Percentiles rank a stretch among this genome's conserved stretches.
These are phyloP conservation scores for Halictus quadricinctus DNA, from an alignment of 2,888 invertebrate species.

Conservation along the genomic window DNA sequence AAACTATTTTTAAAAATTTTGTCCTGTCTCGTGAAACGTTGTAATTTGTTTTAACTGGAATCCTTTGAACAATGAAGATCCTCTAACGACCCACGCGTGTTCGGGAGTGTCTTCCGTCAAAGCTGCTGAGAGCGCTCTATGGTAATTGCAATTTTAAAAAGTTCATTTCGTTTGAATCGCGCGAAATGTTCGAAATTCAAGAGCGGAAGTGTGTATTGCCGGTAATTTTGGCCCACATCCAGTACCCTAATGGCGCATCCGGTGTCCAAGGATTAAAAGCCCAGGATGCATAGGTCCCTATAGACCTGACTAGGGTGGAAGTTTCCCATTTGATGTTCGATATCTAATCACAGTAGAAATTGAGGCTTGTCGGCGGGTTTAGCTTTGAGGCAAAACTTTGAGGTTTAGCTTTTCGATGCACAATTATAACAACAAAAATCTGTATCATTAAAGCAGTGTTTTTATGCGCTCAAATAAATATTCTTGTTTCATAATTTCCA, in stretches of 20 bases:
- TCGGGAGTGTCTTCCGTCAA: too few species aligned
- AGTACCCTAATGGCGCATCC: not conserved
- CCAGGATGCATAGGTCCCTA: not conserved
- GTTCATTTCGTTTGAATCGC: not conserved
- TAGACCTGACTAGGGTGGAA: not conserved
- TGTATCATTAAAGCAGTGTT: too few species aligned
- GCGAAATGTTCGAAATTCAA: not conserved
- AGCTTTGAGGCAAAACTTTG: not conserved
- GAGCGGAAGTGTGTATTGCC: not conserved
- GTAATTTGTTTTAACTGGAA: too few species aligned
- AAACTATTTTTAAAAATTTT: too few species aligned
- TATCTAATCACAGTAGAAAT: not conserved
- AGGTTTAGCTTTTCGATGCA: too few species aligned
- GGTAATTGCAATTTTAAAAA: not conserved
- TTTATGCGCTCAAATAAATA: not conserved
- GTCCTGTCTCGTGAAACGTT: too few species aligned
- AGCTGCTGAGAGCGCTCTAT: too few species aligned
- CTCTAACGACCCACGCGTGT: too few species aligned
- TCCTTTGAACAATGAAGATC: too few species aligned
- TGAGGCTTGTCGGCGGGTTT: not conserved
- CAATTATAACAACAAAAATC: too few species aligned
- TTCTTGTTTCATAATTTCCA: too few species aligned
- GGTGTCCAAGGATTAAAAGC: conserved; percentile 8
- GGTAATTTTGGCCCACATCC: not conserved
- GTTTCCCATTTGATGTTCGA: not conserved